These are phyloP conservation scores for Hirtodrosophila histrioides DNA, from an alignment of 2,888 invertebrate genomes.

Conservation along the genomic window DNA sequence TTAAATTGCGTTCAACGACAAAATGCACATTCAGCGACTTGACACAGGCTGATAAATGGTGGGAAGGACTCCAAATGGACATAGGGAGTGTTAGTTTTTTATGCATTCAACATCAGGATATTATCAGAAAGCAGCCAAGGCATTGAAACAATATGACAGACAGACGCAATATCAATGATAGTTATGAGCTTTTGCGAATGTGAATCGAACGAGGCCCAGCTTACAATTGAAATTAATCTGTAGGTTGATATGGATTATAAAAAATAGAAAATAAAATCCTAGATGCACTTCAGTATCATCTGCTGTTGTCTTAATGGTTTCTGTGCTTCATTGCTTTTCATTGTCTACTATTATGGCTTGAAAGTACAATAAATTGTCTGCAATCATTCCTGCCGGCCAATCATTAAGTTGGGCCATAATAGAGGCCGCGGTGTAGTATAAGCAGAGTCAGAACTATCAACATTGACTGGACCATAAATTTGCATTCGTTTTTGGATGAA, in stretches of 20 bases:
- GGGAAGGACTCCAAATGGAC: conserved; percentile 15
- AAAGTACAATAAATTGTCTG: conserved; percentile 39
- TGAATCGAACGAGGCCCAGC: conserved; percentile 17
- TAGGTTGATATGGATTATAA: conserved; percentile 7
- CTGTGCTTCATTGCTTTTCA: conserved; percentile 51
- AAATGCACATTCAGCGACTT: conserved; percentile 61
- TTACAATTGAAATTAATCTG: conserved; percentile 45
- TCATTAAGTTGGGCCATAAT: conserved; percentile 54
- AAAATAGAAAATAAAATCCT: conserved; percentile 15
- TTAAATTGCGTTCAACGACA: conserved; percentile 61
- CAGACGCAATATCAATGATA: conserved; percentile 58
- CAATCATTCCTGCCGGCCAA: not conserved
- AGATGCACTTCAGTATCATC: conserved; percentile 20
- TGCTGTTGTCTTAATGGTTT: conserved; percentile 7
- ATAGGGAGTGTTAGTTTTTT: conserved; percentile 15
- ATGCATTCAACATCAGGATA: conserved; percentile 32
- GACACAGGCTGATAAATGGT: conserved; percentile 60
- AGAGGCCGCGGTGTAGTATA: conserved; percentile 12
- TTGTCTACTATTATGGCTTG: conserved; percentile 5
- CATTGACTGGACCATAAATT: too few species aligned
- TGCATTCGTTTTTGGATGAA: too few species aligned
- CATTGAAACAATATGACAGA: conserved; percentile 60
- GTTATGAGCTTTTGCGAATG: conserved; percentile 61
- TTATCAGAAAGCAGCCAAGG: conserved; percentile 48
- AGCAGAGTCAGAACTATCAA: conserved; percentile 40